A percentile compares a stretch with the other conserved stretches of the same genome.
Evolutionary conservation across 2,888 invertebrate species (phyloP).

Genomic region (Megaustenia siamemsis): DNA sequence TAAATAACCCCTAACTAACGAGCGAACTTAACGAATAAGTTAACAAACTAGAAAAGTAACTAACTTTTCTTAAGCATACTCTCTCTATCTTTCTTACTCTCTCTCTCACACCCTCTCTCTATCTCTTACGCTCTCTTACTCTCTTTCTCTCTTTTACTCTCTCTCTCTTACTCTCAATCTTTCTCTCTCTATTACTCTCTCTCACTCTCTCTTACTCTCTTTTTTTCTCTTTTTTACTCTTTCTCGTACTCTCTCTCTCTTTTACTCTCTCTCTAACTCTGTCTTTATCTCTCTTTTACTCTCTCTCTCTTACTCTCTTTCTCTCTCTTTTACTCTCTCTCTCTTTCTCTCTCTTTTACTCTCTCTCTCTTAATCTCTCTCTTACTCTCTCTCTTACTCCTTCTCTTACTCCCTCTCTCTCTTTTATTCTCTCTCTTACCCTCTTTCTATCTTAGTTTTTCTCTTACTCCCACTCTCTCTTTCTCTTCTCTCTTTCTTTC

Average conservation of each 20-base stretch:
- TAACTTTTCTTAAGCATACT: too few relatives aligned
- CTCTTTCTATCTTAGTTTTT: too few relatives aligned
- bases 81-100: too few relatives aligned
- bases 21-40: too few relatives aligned
- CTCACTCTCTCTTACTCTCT: neutral
- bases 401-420: neutral
- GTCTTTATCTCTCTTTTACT: neutral
- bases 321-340: neutral
- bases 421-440: neutral
- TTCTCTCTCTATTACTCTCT: neutral
- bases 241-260: too few relatives aligned
- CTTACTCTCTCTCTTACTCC: neutral
- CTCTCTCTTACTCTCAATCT: too few relatives aligned
- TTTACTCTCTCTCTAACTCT: neutral
- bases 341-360: neutral
- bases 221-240: too few relatives aligned
- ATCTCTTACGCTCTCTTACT: neutral
- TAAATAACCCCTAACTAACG: too few relatives aligned
- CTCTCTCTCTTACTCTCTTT: too few relatives aligned
- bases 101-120: neutral
- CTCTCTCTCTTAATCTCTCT: neutral
- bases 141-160: neutral
- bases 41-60: too few relatives aligned
- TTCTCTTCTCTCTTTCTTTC: neutral
- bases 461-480: too few relatives aligned